Base-by-base conservation (phyloP, 2,113 vertebrate species). In the Eonycteris spelaea region DNA sequence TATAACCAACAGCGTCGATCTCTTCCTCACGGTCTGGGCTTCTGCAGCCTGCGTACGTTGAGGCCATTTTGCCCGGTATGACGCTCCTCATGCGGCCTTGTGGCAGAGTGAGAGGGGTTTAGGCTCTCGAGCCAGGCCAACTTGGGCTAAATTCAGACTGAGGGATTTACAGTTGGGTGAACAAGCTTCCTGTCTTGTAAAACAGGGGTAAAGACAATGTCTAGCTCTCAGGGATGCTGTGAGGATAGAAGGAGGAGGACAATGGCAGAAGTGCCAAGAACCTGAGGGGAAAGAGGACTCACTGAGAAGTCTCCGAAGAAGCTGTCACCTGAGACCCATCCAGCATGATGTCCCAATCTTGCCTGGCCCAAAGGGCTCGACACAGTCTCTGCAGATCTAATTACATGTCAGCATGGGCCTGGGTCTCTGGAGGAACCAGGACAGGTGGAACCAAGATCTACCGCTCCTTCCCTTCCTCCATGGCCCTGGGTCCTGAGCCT, bases 21-120 rank as follows among this genome's bases (percentile, higher is more conserved):
- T 97, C 82, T 83, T 89, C n/a, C 65, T 78, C 71, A 3, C 1
- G 6, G 40, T 35, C 38, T 77, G 88, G 65, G 26, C 19, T 15
- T 33, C 51, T 73, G 30, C 7, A 6, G 16, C n/a, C 12, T n/a
- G 71, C 48, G n/a, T 0, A 40, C 7, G 26, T 28, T 0, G 10
- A 57, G 45, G 71, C 38, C 8, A 1, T 12, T 63, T 65, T 3
- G 24, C 6, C 3, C 9, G 0, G 1, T 28, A 30, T 12, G 0
- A 2, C 19, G 19, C 63, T 94, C 38, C 3, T 3, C 0, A 1
- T 91, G 87, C 65, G 33, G 26, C 67, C 35, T 67, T 1, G 19
- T 4, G 22, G 26, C 19, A 19, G 33, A 40, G 48, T 30, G 33
- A 71, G 48, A 10, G 43, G 80, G 38, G 45, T 11, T 5, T 35